Evolutionary conservation across 2,888 invertebrate species (phyloP).

Genomic region (Dinocampus coccinellae): DNA sequence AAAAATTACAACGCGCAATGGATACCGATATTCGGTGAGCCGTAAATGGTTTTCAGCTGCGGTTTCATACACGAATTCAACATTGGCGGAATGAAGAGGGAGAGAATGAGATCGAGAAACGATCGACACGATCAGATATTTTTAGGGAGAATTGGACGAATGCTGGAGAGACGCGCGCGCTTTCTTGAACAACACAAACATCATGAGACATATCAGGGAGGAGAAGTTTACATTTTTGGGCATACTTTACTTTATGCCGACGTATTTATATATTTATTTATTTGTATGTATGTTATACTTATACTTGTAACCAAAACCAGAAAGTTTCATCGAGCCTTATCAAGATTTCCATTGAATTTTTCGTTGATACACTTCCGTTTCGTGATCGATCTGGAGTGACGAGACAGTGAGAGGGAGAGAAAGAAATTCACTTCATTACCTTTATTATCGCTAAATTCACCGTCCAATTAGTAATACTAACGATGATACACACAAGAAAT

Average conservation of each 20-base stretch:
- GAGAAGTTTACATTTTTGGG: constrained; percentile 15
- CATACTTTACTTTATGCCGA: constrained; percentile 28
- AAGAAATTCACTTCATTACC: background rate
- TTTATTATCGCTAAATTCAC: background rate
- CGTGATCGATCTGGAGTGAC: background rate
- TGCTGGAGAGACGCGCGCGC: background rate
- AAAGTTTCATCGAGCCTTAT: background rate
- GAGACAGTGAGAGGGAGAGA: background rate
- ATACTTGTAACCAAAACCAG: background rate
- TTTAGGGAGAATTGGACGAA: constrained; percentile 4
- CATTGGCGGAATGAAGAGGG: background rate
- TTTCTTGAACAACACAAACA: constrained; percentile 5
- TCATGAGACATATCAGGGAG: background rate
- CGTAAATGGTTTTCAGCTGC: constrained; percentile 29
- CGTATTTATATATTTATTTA: background rate
- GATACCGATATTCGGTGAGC: constrained; percentile 14
- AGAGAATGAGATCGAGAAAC: constrained; percentile 7
- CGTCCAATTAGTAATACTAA: background rate
- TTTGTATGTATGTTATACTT: background rate
- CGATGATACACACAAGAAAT: background rate
- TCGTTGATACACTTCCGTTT: background rate
- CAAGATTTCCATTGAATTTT: constrained; percentile 22
- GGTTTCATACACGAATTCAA: background rate
- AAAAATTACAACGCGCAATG: background rate
- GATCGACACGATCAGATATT: constrained; percentile 19